phyloP scores from a whole-genome alignment of 2,797 vertebrate species.

The Coregonus sp. region DNA sequence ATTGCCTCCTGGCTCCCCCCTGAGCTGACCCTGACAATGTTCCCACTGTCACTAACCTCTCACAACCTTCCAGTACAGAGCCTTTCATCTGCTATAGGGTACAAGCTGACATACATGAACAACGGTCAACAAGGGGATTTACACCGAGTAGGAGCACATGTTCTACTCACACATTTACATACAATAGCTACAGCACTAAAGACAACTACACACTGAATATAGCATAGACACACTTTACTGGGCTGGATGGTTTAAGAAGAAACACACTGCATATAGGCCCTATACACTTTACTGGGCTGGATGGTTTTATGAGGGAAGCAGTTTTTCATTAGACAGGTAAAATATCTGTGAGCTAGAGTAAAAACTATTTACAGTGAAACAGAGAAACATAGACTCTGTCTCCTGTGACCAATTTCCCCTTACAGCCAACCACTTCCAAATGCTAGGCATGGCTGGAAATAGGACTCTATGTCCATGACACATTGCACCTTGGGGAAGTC shows the following conservation, averaged over 20 bases:
- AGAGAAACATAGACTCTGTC: not conserved
- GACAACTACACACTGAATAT: not conserved
- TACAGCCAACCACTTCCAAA: too few species aligned
- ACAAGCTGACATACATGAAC: conserved; percentile 24
- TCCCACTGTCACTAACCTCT: conserved; percentile 36
- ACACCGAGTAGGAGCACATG: not conserved
- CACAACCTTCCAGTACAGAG: conserved; percentile 39
- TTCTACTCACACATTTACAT: not conserved
- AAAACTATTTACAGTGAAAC: not conserved
- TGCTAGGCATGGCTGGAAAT: not conserved
- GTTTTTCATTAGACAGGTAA: not conserved
- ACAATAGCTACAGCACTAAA: not conserved
- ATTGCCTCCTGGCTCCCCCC: conserved; percentile 11
- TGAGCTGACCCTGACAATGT: conserved; percentile 24
- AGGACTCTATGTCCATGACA: not conserved
- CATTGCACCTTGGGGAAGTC: not conserved
- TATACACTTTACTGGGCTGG: not conserved
- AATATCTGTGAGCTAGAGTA: not conserved
- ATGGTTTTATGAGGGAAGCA: not conserved
- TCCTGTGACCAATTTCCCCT: not conserved
- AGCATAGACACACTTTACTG: too few species aligned
- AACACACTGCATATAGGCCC: too few species aligned
- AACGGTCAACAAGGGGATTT: not conserved
- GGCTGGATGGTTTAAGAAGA: too few species aligned
- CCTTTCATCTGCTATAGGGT: conserved; percentile 62